Evolutionary conservation across 2,888 invertebrate genomes (phyloP).

Genomic region (Halocaridina rubra): DNA sequence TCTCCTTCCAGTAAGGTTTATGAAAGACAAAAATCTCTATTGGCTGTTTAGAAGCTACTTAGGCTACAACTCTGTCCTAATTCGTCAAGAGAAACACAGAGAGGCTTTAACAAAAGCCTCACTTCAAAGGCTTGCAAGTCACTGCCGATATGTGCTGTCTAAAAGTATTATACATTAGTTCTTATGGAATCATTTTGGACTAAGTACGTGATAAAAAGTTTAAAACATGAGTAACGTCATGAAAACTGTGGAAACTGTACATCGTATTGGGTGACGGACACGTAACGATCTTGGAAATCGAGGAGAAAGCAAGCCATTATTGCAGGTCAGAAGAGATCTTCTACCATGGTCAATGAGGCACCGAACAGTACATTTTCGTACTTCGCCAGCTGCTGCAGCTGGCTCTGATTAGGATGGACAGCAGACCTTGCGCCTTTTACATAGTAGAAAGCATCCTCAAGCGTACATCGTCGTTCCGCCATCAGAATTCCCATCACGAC

Average conservation of each 20-base stretch:
- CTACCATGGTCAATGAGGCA: constrained; percentile 45
- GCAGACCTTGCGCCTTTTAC: constrained; percentile 59
- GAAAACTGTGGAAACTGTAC: background rate
- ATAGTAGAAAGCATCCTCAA: constrained; percentile 63
- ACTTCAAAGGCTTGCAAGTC: constrained; percentile 26
- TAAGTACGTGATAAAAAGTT: background rate
- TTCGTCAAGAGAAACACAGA: no score
- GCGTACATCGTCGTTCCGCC: constrained; percentile 57
- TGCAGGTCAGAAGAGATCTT: constrained; percentile 62
- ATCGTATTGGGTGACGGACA: background rate
- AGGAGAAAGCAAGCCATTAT: background rate
- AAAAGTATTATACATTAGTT: background rate
- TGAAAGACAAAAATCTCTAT: no score
- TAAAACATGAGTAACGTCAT: constrained; percentile 17
- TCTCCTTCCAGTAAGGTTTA: no score
- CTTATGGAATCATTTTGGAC: background rate
- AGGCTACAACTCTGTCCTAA: no score
- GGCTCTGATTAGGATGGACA: constrained; percentile 50
- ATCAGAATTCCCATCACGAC: constrained; percentile 61
- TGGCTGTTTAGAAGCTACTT: background rate
- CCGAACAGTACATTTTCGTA: constrained; percentile 60
- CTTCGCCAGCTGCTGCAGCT: constrained; percentile 54
- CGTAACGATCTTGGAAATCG: no score
- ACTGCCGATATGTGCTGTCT: constrained; percentile 46
- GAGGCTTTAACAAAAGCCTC: background rate